Percentiles rank a stretch among this genome's conserved stretches.
These are phyloP conservation scores for Mesochorus sp. DNA, from an alignment of 2,888 invertebrate species.

Conservation along the genomic window DNA sequence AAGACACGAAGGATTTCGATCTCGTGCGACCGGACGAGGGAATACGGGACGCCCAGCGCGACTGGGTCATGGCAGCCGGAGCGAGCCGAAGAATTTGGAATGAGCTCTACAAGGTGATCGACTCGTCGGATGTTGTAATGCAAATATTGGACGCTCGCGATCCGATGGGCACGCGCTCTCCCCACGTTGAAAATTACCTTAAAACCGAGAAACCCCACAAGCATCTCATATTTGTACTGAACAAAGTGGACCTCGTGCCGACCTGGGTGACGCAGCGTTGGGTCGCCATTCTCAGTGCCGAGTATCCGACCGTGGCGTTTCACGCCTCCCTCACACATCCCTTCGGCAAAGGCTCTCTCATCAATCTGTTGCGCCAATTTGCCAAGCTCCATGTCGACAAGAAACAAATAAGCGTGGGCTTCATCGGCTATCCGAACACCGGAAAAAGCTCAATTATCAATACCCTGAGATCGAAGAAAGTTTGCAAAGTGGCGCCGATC, in stretches of 20 bases:
- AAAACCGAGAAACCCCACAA: slow-evolving; percentile 98
- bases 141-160: slow-evolving; percentile 99
- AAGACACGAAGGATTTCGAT: slow-evolving; percentile 89
- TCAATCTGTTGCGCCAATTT: slow-evolving; percentile 97
- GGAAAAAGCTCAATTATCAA: slow-evolving; percentile 99
- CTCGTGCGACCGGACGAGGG: slow-evolving; percentile 92
- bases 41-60: slow-evolving; percentile 90
- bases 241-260: slow-evolving; percentile 98
- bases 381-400: slow-evolving; percentile 97
- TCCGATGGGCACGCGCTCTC: slow-evolving; percentile 97
- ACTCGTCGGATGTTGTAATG: slow-evolving; percentile 98
- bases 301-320: slow-evolving; percentile 99
- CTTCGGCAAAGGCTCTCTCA: slow-evolving; percentile 98
- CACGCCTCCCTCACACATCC: slow-evolving; percentile 99
- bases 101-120: slow-evolving; percentile 99
- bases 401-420: slow-evolving; percentile 99
- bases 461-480: slow-evolving; percentile 96
- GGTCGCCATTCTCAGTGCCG: slow-evolving; percentile 96
- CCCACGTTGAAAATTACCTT: slow-evolving; percentile 94
- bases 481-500: slow-evolving; percentile 99
- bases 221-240: slow-evolving; percentile 97
- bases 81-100: slow-evolving; percentile 99
- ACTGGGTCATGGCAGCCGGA: slow-evolving; percentile 97
- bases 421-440: slow-evolving; percentile 99
- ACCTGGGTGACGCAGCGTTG: slow-evolving; percentile 99